phyloP scores from a whole-genome alignment of 2,888 invertebrate genomes.

The Apamea anceps region DNA sequence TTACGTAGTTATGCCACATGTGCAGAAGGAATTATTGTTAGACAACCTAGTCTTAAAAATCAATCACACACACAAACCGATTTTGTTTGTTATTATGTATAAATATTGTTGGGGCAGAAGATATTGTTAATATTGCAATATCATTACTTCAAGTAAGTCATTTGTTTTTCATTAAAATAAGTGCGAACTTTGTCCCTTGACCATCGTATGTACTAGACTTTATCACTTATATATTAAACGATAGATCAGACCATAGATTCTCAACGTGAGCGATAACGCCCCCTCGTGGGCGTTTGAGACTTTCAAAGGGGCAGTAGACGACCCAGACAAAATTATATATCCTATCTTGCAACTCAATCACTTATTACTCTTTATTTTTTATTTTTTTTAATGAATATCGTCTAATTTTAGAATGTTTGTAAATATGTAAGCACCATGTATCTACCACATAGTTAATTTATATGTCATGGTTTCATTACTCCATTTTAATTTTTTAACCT shows the following conservation, averaged over 20 bases:
- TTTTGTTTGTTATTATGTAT: not conserved
- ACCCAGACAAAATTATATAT: not conserved
- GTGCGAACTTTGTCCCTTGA: not conserved
- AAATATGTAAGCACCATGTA: too few species aligned
- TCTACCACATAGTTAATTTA: too few species aligned
- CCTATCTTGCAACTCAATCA: not conserved
- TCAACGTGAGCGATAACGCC: not conserved
- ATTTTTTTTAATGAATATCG: too few species aligned
- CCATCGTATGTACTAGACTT: not conserved
- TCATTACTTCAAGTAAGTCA: not conserved
- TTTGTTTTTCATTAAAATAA: conserved; percentile 2
- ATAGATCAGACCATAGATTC: not conserved
- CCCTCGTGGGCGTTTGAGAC: not conserved
- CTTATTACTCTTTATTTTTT: too few species aligned
- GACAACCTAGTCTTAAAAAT: too few species aligned
- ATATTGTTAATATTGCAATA: not conserved
- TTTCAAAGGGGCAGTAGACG: too few species aligned
- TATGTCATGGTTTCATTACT: too few species aligned
- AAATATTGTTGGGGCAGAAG: not conserved
- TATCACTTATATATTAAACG: not conserved
- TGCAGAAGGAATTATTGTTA: too few species aligned
- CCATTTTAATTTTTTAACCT: too few species aligned
- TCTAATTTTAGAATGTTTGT: too few species aligned
- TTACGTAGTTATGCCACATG: too few species aligned
- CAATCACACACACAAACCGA: too few species aligned